phyloP scores from a whole-genome alignment of 1,140 invertebrate genomes.

The Atta texana region DNA sequence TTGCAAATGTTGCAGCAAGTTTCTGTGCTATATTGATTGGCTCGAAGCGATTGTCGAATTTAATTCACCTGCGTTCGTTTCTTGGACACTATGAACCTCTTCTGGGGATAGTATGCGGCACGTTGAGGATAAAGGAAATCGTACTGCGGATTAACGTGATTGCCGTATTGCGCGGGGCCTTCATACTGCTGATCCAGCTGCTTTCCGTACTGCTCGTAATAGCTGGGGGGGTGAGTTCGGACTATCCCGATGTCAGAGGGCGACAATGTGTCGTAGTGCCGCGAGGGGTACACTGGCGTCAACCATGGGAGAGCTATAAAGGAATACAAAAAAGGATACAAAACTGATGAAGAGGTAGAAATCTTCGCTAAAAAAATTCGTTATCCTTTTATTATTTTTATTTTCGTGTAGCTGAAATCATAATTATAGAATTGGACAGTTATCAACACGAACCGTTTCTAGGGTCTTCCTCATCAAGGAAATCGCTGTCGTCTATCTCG shows the following conservation, averaged over 20 bases:
- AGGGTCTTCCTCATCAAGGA: slow-evolving; percentile 79
- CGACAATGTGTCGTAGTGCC: slow-evolving; percentile 75
- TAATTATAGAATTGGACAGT: background rate
- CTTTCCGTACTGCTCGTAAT: slow-evolving; percentile 79
- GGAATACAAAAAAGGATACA: background rate
- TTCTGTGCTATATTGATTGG: background rate
- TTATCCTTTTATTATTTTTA: slow-evolving; percentile 6
- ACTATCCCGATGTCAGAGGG: slow-evolving; percentile 79
- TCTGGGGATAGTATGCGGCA: slow-evolving; percentile 76
- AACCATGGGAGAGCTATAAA: slow-evolving; percentile 75
- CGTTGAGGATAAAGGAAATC: slow-evolving; percentile 76
- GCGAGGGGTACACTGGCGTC: slow-evolving; percentile 72
- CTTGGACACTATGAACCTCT: slow-evolving; percentile 80
- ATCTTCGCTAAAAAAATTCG: background rate
- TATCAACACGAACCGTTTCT: slow-evolving; percentile 67
- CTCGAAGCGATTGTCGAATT: background rate
- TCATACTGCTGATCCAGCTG: slow-evolving; percentile 78
- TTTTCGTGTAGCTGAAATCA: background rate
- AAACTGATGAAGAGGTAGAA: background rate
- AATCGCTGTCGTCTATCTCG: slow-evolving; percentile 77
- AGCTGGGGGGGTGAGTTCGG: slow-evolving; percentile 77
- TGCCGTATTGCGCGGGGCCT: slow-evolving; percentile 70
- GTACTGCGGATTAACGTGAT: slow-evolving; percentile 74
- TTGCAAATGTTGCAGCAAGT: too few species aligned
- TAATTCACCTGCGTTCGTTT: slow-evolving; percentile 79